Conservation (phyloP, 1,140 invertebrate species). For the Habropoda laboriosa region DNA sequence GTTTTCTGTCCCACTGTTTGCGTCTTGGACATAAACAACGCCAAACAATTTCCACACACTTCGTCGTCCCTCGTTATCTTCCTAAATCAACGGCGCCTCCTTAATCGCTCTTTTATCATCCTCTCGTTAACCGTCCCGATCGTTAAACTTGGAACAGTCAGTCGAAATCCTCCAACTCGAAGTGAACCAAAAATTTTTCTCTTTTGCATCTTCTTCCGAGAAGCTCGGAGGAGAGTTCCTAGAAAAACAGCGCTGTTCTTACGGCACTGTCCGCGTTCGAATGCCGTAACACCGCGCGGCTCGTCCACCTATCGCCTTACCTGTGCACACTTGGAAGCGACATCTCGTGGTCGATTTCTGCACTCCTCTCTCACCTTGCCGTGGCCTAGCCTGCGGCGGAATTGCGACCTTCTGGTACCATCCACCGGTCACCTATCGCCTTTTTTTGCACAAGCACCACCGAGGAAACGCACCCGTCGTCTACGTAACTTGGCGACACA, state of each 20-base stretch:
- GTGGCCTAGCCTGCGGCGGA: conserved; percentile 79
- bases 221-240: neutral
- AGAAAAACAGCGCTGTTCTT: conserved; percentile 15
- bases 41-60: neutral
- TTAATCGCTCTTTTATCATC: neutral
- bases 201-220: neutral
- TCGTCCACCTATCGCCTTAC: conserved; percentile 13
- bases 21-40: conserved; percentile 27
- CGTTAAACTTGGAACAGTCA: neutral
- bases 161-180: no score
- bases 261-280: conserved; percentile 59
- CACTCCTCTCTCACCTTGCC: conserved; percentile 77
- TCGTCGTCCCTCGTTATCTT: no score
- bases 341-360: conserved; percentile 68
- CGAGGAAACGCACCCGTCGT: neutral
- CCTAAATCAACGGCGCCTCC: neutral
- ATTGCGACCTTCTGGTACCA: conserved; percentile 69
- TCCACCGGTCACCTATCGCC: conserved; percentile 62
- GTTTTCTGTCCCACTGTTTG: conserved; percentile 27
- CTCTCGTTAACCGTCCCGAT: neutral
- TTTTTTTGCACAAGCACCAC: neutral
- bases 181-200: no score
- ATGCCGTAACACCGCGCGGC: conserved; percentile 44
- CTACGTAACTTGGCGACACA: neutral
- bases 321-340: conserved; percentile 57